A percentile compares a stretch with the other conserved stretches of the same genome.
phyloP scores from a whole-genome alignment of 2,113 vertebrate genomes.

The Aepyceros melampus region DNA sequence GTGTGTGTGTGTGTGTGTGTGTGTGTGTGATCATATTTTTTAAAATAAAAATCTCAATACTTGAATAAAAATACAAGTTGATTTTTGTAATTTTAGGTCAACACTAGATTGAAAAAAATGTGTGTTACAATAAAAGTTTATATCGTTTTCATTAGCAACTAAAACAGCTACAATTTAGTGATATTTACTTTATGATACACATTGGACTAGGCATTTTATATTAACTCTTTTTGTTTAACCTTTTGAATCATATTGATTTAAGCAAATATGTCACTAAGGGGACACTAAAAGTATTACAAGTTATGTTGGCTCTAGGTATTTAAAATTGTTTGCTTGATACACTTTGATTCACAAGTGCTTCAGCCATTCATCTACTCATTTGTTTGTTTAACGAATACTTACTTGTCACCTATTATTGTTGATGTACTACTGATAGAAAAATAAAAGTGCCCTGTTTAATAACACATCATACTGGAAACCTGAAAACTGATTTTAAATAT shows the following conservation, averaged over 20 bases:
- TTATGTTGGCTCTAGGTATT: neutral
- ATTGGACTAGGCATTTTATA: neutral
- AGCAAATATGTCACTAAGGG: neutral
- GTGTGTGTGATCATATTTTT: neutral
- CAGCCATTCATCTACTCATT: neutral
- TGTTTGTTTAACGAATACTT: neutral
- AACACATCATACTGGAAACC: neutral
- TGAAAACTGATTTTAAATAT: neutral
- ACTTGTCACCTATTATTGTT: neutral
- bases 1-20: neutral
- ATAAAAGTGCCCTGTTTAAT: neutral
- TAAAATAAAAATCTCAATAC: neutral
- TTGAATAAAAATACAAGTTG: neutral
- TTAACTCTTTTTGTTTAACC: neutral
- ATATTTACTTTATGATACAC: neutral
- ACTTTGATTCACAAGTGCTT: neutral
- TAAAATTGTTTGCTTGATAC: neutral
- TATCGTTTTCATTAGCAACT: neutral
- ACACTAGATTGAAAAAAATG: neutral
- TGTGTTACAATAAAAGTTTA: neutral
- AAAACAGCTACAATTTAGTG: neutral
- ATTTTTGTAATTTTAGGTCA: neutral
- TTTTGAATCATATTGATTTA: neutral
- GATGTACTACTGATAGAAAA: neutral
- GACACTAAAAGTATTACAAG: neutral